Conservation (phyloP, 1,140 invertebrate species). For the Diorhabda sublineata region DNA sequence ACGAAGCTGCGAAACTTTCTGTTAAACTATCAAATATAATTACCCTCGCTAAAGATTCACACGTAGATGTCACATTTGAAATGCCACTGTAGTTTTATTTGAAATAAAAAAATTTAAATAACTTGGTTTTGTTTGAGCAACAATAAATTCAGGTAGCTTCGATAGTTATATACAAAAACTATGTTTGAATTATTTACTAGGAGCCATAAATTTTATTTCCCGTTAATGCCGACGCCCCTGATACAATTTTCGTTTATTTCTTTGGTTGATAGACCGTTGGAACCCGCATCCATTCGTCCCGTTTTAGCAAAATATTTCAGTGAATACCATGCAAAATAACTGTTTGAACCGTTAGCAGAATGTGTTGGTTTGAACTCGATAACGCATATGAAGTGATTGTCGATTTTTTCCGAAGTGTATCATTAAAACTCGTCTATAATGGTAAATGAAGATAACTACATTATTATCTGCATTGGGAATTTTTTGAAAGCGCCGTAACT, state of each 20-base stretch:
- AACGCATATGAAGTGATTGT: constrained; percentile 3
- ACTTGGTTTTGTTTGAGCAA: no score
- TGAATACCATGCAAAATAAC: constrained; percentile 7
- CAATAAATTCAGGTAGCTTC: no score
- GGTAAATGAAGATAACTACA: no score
- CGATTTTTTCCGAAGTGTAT: constrained; percentile 4
- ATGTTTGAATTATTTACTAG: no score
- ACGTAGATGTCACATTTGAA: constrained; percentile 95
- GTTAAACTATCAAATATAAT: constrained; percentile 95
- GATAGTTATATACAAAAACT: no score
- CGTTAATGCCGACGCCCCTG: no score
- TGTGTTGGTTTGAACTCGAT: constrained; percentile 6
- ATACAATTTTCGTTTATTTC: not conserved
- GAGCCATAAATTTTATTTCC: no score
- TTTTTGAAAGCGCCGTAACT: no score
- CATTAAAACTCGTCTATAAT: not conserved
- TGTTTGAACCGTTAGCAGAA: constrained; percentile 2
- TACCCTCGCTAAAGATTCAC: constrained; percentile 81
- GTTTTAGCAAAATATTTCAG: constrained; percentile 5
- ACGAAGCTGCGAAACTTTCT: constrained; percentile 90
- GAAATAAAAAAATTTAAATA: no score
- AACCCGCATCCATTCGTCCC: constrained; percentile 8
- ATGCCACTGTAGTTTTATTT: constrained; percentile 61
- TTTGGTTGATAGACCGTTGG: not conserved
- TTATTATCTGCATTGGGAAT: no score